Evolutionary conservation across 2,797 vertebrate genomes (phyloP), one percentile per base, ranked within the genome.

Genomic region (Gymnodraco acuticeps): DNA sequence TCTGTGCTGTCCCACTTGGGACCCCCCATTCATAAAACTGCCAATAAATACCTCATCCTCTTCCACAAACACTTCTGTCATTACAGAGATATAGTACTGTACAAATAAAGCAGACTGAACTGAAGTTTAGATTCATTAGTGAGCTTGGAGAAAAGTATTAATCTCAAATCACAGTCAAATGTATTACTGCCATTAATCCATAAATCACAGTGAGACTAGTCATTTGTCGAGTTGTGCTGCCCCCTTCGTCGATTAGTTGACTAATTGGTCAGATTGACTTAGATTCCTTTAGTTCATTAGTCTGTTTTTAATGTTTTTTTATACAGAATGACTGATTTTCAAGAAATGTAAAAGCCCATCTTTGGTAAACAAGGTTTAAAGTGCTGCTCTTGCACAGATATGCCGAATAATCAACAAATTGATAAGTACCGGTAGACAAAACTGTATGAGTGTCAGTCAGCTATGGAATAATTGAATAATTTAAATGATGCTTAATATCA

Each of bases 41-140:
- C 78, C 82, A 84, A 20, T 52, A 64, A 73, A 85, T 73, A 79
- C 63, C 78, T 84, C 75, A 77, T 75, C 53, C 74, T 75, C 53
- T 72, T 74, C 54, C 51, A 80, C 77, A 84, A 64, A 63, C 70
- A 75, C n/a, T 13, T 65, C 73, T 64, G 69, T 50, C 76, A 56
- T 48, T 50, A 53, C 53, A 51, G 19, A 63, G 73, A 72, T 59
- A 19, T 63, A 62, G 20, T n/a, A 7, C 58, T 64, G 45, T 19
- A 19, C 52, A 46, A 70, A 60, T 15, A 33, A 45, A 63, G 38
- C 50, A 59, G 17, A 19, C 56, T 64, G n/a, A 64, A 43, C 19
- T 45, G 13, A 63, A 46, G 70, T 74, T 2, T 45, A 27, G 38
- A 61, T 60, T 70, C 62, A 50, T 19, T 45, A 79, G 10, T 38